These are phyloP conservation scores for Hedychridium roseum DNA, from an alignment of 2,888 invertebrate genomes.

Conservation along the genomic window DNA sequence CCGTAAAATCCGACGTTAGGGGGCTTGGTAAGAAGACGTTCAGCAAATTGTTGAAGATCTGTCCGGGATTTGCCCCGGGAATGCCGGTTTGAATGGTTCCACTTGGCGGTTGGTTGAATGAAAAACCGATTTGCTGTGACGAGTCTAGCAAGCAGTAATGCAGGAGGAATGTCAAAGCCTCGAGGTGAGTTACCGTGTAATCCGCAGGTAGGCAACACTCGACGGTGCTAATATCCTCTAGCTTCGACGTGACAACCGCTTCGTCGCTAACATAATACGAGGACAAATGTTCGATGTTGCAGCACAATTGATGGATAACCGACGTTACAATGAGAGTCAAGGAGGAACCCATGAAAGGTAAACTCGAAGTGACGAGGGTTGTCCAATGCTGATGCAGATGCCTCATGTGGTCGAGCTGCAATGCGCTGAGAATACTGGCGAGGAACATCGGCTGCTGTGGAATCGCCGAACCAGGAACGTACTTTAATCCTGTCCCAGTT, in stretches of 20 bases:
- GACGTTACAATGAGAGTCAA: constrained; percentile 80
- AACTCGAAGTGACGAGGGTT: constrained; percentile 78
- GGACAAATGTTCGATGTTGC: constrained; percentile 74
- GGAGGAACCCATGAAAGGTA: constrained; percentile 82
- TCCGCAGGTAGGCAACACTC: constrained; percentile 74
- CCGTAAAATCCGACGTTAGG: constrained; percentile 59
- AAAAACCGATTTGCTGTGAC: constrained; percentile 68
- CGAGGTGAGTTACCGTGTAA: constrained; percentile 79
- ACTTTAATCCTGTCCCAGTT: constrained; percentile 65
- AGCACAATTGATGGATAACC: constrained; percentile 81
- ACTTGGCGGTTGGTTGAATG: constrained; percentile 68
- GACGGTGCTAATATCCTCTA: constrained; percentile 52
- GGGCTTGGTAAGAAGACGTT: constrained; percentile 80
- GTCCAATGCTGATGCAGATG: constrained; percentile 86
- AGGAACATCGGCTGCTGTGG: constrained; percentile 86
- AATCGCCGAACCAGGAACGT: constrained; percentile 72
- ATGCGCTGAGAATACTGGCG: constrained; percentile 78
- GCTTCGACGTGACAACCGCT: constrained; percentile 36
- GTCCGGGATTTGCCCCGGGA: constrained; percentile 71
- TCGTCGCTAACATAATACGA: constrained; percentile 58
- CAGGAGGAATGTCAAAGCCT: constrained; percentile 79
- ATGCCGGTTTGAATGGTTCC: constrained; percentile 66
- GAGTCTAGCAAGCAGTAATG: constrained; percentile 82
- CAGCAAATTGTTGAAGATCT: constrained; percentile 81
- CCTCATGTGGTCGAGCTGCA: constrained; percentile 74